Evolutionary conservation across 2,888 invertebrate species (phyloP).

Genomic region (Oligia fasciuncula): DNA sequence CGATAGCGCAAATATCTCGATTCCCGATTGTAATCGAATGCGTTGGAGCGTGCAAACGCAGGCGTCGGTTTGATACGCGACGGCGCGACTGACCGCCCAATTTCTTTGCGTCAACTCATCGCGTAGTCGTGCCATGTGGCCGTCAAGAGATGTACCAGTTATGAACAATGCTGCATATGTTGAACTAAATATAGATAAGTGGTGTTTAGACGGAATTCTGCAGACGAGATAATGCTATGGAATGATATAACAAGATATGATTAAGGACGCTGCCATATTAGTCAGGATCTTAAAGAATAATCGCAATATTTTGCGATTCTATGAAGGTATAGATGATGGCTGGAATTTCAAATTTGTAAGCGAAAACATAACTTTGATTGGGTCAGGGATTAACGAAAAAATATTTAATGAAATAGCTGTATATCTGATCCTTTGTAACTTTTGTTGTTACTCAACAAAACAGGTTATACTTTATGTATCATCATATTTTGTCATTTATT

Average conservation of each 20-base stretch:
- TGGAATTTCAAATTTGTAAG: neutral
- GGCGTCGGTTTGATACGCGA: conserved; percentile 80
- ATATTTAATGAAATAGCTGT: no score
- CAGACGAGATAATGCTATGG: conserved; percentile 59
- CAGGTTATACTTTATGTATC: neutral
- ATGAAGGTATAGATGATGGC: neutral
- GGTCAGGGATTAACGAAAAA: neutral
- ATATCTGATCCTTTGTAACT: neutral
- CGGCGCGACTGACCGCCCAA: conserved; percentile 82
- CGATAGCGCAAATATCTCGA: conserved; percentile 54
- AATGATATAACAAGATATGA: conserved; percentile 37
- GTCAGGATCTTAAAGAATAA: neutral
- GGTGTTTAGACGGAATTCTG: conserved; percentile 47
- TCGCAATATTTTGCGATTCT: neutral
- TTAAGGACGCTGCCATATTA: neutral
- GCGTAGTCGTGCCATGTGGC: conserved; percentile 72
- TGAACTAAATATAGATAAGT: conserved; percentile 68
- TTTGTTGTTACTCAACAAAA: neutral
- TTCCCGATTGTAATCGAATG: conserved; percentile 45
- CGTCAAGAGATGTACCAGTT: conserved; percentile 67
- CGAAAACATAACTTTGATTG: neutral
- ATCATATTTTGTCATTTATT: conserved; percentile 2
- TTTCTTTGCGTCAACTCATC: conserved; percentile 77
- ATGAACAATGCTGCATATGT: conserved; percentile 69
- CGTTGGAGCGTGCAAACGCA: conserved; percentile 71